phyloP scores from a whole-genome alignment of 2,797 vertebrate species.

The Telmatherina bonti region DNA sequence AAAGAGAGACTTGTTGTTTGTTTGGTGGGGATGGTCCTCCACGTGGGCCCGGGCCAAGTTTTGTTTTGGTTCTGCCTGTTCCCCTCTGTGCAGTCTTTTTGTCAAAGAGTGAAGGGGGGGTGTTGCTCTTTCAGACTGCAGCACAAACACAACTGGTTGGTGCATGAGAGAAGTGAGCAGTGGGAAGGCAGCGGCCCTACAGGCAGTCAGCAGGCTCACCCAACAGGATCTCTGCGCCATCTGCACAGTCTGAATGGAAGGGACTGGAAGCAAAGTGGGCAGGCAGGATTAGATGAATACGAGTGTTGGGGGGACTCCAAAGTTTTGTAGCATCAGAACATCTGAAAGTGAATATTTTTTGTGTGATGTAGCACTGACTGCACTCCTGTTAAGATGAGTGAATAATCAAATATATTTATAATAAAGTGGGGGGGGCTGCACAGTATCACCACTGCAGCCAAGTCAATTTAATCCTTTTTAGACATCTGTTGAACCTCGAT shows the following conservation, averaged over 20 bases:
- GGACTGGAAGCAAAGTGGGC: background rate
- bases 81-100: slow-evolving; percentile 39
- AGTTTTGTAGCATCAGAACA: slow-evolving; percentile 3
- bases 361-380: no score
- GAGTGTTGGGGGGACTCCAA: background rate
- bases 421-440: no score
- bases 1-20: slow-evolving; percentile 32
- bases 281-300: slow-evolving; percentile 6
- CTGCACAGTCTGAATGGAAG: slow-evolving; percentile 33
- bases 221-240: slow-evolving; percentile 52
- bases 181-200: slow-evolving; percentile 44
- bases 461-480: no score
- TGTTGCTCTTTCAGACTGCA: slow-evolving; percentile 45
- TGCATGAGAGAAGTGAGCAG: slow-evolving; percentile 47
- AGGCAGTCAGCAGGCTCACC: slow-evolving; percentile 36
- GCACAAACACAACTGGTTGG: slow-evolving; percentile 50
- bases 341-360: background rate
- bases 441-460: no score
- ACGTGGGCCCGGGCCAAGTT: slow-evolving; percentile 26
- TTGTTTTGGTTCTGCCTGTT: slow-evolving; percentile 61
- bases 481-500: no score
- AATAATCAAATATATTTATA: no score
- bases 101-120: slow-evolving; percentile 19
- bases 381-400: no score
- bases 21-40: slow-evolving; percentile 35